phyloP scores from a whole-genome alignment of 53 echinoderm and acorn worm species.

The Henricia sp. region DNA sequence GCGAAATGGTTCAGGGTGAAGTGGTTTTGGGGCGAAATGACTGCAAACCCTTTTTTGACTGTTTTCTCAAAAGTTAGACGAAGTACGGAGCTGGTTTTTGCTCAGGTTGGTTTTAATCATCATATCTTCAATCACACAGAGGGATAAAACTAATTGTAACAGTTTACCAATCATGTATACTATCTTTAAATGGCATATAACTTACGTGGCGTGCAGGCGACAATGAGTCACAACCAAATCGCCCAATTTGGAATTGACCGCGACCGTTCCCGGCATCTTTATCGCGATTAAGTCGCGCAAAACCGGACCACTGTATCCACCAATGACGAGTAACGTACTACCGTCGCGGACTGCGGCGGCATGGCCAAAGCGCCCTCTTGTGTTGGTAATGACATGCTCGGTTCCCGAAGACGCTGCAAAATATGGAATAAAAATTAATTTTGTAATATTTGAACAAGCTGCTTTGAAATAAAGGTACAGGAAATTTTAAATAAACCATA shows the following conservation, averaged over 20 bases:
- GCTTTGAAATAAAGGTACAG: neutral
- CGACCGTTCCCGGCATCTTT: slow-evolving; percentile 81
- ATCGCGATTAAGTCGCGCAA: slow-evolving; percentile 72
- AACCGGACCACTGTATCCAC: slow-evolving; percentile 73
- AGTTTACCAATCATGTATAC: no score
- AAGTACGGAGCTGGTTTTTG: no score
- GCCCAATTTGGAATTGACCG: slow-evolving; percentile 66
- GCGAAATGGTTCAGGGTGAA: no score
- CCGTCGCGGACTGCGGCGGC: slow-evolving; percentile 86
- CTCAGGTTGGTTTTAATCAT: no score
- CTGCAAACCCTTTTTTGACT: no score
- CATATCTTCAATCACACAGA: no score
- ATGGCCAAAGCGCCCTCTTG: slow-evolving; percentile 87
- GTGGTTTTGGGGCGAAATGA: no score
- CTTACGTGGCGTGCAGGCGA: slow-evolving; percentile 64
- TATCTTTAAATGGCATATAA: no score
- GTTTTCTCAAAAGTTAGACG: no score
- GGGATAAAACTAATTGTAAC: no score
- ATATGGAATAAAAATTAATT: neutral
- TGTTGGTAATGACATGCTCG: slow-evolving; percentile 4
- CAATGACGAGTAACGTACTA: slow-evolving; percentile 79
- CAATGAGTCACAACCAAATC: slow-evolving; percentile 54
- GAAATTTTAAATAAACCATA: neutral
- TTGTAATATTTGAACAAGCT: no score
- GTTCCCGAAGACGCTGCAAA: neutral